Base-by-base conservation (phyloP, 37 sponge, comb jelly and placozoan species). In the Haliclona indistincta region DNA sequence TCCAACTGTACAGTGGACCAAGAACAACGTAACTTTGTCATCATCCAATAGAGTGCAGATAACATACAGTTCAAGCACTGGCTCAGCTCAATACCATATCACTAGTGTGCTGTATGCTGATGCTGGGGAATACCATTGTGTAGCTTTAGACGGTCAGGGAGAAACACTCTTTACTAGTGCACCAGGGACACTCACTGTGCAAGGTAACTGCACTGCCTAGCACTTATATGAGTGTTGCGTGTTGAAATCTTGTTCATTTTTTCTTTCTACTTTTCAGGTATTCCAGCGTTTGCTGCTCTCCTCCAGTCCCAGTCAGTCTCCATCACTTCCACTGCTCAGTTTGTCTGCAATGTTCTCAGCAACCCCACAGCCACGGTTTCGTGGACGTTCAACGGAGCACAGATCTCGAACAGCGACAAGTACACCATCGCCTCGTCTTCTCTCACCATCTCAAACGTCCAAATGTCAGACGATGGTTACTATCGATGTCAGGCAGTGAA, bases 401-500 rank as follows among this genome's bases (percentile, higher is more conserved):
- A 15, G 5, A n/a, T 72, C 3, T 35, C 61, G 26, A 52, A 28
- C 39, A 54, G 45, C 35, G 56, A 20, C 20, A 51, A 74, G 75
- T 56, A 61, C 56, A 19, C 26, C n/a, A 29, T 74, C 45, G 23
- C 7, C 11, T 0, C 67, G 0, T 26, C 20, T 54, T 33, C 65
- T 2, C 74, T 88, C 7, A 82, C 56, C 0, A 68, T 88, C 3
- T 56, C 35, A 30, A 82, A 73, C 63, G 82, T 82, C 10, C 83
- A 77, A 36, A 25, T 25, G 3, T 23, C 79, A 3, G 81, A 88
- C 66, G 78, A 67, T 6, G 83, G 89, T 17, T 82, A 53, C 41
- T 88, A 88, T 64, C 49, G 73, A 22, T 88, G 79, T 36, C 20
- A 19, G 3, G 83, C 79, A 4, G 17, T 35, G 17, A 88, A 88